phyloP scores from a whole-genome alignment of 2,888 invertebrate species.

The Atherix ibis region DNA sequence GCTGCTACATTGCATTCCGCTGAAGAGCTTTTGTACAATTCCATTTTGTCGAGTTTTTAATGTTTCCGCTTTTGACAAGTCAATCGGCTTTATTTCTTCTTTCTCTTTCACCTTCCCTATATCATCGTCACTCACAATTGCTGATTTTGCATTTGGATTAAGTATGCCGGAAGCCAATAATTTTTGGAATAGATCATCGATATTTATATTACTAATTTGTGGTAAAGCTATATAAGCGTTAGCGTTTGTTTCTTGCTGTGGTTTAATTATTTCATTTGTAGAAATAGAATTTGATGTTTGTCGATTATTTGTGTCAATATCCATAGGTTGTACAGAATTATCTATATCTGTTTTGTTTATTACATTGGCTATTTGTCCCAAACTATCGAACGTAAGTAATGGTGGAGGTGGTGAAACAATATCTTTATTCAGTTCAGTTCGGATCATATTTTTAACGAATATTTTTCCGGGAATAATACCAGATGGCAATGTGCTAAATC shows the following conservation, averaged over 20 bases:
- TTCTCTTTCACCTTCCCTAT: constrained; percentile 10
- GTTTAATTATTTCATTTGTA: neutral
- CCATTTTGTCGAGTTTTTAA: constrained; percentile 59
- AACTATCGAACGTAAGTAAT: neutral
- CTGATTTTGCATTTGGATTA: constrained; percentile 16
- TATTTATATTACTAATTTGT: constrained; percentile 38
- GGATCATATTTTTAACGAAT: constrained; percentile 58
- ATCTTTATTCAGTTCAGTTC: constrained; percentile 25
- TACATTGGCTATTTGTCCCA: constrained; percentile 5
- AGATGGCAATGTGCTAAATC: constrained; percentile 64
- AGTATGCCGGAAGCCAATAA: constrained; percentile 74
- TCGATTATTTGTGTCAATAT: too few relatives aligned
- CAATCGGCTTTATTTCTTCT: constrained; percentile 42
- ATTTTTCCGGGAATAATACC: constrained; percentile 56
- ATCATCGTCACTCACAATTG: constrained; percentile 23
- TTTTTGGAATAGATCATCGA: constrained; percentile 71
- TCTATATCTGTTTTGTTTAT: neutral
- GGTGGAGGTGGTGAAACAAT: constrained; percentile 3
- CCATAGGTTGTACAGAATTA: constrained; percentile 6
- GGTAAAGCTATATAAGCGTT: constrained; percentile 45
- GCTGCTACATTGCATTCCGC: constrained; percentile 90
- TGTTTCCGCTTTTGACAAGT: constrained; percentile 52
- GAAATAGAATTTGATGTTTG: neutral
- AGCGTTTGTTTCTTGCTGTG: neutral
- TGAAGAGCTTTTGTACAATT: constrained; percentile 55